Base-by-base conservation (phyloP, 2,888 invertebrate species). In the Diaprepes abbreviatus region DNA sequence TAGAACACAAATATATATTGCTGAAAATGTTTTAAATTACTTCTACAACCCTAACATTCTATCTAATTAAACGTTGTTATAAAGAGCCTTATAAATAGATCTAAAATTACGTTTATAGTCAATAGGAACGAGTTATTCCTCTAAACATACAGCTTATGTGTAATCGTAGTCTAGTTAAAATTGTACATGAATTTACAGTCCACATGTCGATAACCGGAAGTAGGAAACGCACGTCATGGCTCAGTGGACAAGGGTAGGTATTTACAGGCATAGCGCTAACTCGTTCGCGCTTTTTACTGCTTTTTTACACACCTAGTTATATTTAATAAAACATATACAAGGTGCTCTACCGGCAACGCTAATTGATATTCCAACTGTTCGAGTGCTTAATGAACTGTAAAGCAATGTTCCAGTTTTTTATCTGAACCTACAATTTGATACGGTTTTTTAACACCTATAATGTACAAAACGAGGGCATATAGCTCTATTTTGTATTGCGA, bases 301-400 rank as follows among this genome's bases (percentile, higher is more conserved):
- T 77, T 79, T 79, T 78, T 76, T 68, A 74, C 76, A 74, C 79
- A 74, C 78, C 78, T 76, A 74, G 74, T 76, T 76, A 75, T 75
- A 77, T 79, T 79, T 77, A 79, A 79, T 78, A 77, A 78, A 79
- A 77, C 78, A 77, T 54, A 58, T 52, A 69, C 65, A 58, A 64
- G 63, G 67, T 71, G 67, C 59, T 60, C 64, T 66, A 78, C 76
- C 73, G 66, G 76, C 75, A 74, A 74, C 65, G 60, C 74, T 79
- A 79, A 79, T 79, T 80, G 79, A 78, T 79, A 78, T 75, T 73
- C 79, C 80, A 80, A 80, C 80, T 80, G 80, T 74, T 76, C 36
- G 76, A 64, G 60, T 31, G 74, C 68, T 78, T 80, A 80, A 80
- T 80, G 80, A 80, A 80, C 79, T 77, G 74, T 78, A 73, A 74